Conservation (phyloP, 2,113 vertebrate genomes). For the Oophaga pumilio region DNA sequence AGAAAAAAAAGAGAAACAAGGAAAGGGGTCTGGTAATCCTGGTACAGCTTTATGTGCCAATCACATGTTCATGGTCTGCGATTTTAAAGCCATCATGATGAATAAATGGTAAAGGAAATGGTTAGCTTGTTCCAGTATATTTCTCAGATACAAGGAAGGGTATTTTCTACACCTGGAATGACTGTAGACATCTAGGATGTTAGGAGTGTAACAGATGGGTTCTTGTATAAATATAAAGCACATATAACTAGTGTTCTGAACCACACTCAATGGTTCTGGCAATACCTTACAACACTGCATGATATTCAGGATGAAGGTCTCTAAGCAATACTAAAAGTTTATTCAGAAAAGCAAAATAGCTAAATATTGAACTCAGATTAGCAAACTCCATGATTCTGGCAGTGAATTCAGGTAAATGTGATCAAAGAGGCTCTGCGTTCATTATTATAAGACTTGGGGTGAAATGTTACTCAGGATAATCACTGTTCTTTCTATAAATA, state of each 20-base stretch:
- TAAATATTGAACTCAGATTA: not conserved
- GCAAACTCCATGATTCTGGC: not conserved
- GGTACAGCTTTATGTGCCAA: not conserved
- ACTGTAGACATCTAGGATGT: constrained; percentile 4
- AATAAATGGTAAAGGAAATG: not conserved
- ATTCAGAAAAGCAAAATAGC: not conserved
- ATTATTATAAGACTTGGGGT: not conserved
- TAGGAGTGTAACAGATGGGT: constrained; percentile 2
- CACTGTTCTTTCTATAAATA: not conserved
- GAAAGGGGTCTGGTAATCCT: no score
- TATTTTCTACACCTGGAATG: not conserved
- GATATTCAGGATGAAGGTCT: not conserved
- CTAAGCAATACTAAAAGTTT: not conserved
- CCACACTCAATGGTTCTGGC: not conserved
- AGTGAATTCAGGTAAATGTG: not conserved
- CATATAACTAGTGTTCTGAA: constrained; percentile 8
- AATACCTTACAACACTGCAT: not conserved
- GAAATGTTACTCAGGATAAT: not conserved
- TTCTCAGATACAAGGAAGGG: not conserved
- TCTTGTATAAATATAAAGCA: constrained; percentile 7
- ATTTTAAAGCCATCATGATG: not conserved
- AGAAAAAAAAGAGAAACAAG: not conserved
- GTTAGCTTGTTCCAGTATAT: not conserved
- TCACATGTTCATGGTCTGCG: not conserved
- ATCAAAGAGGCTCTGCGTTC: not conserved